Percentiles rank a stretch among this genome's conserved stretches.
These are phyloP conservation scores for Apaloderma vittatum DNA, from an alignment of 2,113 vertebrate genomes.

Conservation along the genomic window DNA sequence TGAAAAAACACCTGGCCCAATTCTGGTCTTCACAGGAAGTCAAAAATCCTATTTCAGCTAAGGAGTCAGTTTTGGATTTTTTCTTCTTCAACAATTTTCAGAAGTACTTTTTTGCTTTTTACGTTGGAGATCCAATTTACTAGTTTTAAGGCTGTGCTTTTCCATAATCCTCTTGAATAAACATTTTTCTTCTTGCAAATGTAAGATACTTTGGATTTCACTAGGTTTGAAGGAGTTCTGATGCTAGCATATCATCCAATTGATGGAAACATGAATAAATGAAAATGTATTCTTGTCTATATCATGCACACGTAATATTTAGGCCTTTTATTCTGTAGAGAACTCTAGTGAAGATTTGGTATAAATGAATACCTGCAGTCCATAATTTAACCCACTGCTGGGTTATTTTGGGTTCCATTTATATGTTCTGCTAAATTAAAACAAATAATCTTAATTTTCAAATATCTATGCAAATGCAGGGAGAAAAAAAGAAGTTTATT, in stretches of 20 bases:
- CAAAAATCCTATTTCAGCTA: not conserved
- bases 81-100: not conserved
- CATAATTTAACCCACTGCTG: not conserved
- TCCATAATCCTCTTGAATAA: not conserved
- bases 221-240: constrained; percentile 19
- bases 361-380: not conserved
- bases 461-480: not conserved
- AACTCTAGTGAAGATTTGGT: not conserved
- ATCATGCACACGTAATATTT: not conserved
- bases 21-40: not conserved
- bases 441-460: not conserved
- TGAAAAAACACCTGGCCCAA: not conserved
- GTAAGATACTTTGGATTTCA: not conserved
- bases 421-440: not conserved
- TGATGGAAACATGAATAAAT: not conserved
- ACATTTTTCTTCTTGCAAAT: not conserved
- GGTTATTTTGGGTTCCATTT: not conserved
- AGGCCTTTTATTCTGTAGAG: constrained; percentile 4
- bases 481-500: not conserved
- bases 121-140: not conserved
- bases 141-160: not conserved
- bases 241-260: not conserved
- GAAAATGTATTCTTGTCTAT: not conserved
- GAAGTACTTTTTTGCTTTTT: not conserved
- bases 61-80: not conserved